These are phyloP conservation scores for Erythrolamprus reginae DNA, from an alignment of 2,113 vertebrate genomes.

Conservation along the genomic window DNA sequence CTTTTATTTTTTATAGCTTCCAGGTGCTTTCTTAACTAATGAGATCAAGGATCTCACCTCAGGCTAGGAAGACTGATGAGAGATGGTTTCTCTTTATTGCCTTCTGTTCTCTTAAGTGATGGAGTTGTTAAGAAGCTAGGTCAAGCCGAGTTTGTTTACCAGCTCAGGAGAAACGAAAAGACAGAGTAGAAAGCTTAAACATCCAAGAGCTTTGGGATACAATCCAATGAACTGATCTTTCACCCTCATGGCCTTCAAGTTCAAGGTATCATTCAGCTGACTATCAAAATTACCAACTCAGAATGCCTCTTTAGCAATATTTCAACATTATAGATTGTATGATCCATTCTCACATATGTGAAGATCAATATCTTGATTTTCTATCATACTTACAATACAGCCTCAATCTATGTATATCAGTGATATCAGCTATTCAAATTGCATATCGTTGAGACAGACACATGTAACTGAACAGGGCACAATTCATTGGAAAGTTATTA, in stretches of 20 bases:
- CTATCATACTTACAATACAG: background rate
- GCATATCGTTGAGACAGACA: background rate
- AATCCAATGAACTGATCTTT: background rate
- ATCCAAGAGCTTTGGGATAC: background rate
- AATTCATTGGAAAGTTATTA: background rate
- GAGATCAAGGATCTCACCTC: constrained; percentile 10
- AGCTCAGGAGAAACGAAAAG: constrained; percentile 15
- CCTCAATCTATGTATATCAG: background rate
- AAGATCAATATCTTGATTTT: background rate
- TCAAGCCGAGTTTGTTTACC: constrained; percentile 32
- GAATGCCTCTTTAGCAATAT: constrained; percentile 3
- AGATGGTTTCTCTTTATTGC: constrained; percentile 29
- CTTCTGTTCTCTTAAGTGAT: constrained; percentile 45
- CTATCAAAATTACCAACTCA: constrained; percentile 12
- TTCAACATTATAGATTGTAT: background rate
- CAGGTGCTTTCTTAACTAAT: background rate
- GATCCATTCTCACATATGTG: background rate
- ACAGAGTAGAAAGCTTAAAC: background rate
- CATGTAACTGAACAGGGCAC: background rate
- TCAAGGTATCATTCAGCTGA: constrained; percentile 8
- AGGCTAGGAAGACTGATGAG: constrained; percentile 32
- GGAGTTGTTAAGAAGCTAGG: constrained; percentile 40
- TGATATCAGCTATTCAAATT: background rate
- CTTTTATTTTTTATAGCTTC: constrained; percentile 30
- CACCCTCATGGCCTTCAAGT: background rate